phyloP scores from a whole-genome alignment of 37 sponge, comb jelly and placozoan genomes.

The Amphimedon queenslandica region DNA sequence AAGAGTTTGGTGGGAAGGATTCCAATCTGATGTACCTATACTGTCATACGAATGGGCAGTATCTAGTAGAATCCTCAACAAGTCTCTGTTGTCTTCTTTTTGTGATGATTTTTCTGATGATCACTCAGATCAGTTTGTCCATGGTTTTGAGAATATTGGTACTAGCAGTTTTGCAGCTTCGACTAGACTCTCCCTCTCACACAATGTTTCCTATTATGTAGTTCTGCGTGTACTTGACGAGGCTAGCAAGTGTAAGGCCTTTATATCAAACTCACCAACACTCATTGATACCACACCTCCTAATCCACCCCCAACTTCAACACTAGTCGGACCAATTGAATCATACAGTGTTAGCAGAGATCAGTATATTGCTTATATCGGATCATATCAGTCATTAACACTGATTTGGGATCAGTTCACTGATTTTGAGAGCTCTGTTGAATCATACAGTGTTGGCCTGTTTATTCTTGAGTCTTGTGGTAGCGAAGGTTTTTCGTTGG shows the following conservation, averaged over 20 bases:
- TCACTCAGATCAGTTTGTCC: constrained; percentile 34
- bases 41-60: constrained; percentile 74
- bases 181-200: constrained; percentile 26
- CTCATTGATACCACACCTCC: constrained; percentile 72
- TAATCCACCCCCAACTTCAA: not conserved
- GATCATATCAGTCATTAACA: not conserved
- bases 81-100: constrained; percentile 12
- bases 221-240: constrained; percentile 72
- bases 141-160: constrained; percentile 36
- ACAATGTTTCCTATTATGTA: constrained; percentile 67
- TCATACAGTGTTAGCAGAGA: not conserved
- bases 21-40: constrained; percentile 70
- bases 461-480: constrained; percentile 32
- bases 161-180: constrained; percentile 20
- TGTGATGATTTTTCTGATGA: constrained; percentile 31
- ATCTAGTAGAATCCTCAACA: constrained; percentile 11
- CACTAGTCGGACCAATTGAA: constrained; percentile 16
- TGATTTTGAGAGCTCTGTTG: constrained; percentile 65
- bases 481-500: not conserved
- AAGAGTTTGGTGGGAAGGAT: constrained; percentile 54
- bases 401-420: constrained; percentile 52
- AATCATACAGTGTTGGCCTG: constrained; percentile 51
- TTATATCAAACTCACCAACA: constrained; percentile 10
- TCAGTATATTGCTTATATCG: constrained; percentile 29
- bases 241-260: constrained; percentile 51